These are phyloP conservation scores for Drosophila parthenogenetica DNA, from an alignment of 2,888 invertebrate species.

Conservation along the genomic window DNA sequence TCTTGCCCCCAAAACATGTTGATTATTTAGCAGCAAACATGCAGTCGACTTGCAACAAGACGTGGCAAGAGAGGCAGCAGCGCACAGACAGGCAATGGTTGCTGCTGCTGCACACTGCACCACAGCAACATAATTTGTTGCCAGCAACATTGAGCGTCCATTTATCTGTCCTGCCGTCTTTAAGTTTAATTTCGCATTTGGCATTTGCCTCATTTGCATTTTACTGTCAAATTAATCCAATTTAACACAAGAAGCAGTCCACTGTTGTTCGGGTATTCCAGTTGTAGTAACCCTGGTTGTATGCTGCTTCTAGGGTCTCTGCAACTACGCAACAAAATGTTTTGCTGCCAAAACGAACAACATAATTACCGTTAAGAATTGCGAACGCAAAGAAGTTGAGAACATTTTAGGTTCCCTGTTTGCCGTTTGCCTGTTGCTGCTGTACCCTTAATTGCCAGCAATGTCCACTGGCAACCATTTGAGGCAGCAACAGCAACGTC, in stretches of 20 bases:
- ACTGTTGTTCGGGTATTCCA: conserved; percentile 6
- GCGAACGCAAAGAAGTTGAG: conserved; percentile 44
- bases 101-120: conserved; percentile 36
- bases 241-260: conserved; percentile 68
- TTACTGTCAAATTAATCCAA: conserved; percentile 81
- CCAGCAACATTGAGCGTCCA: conserved; percentile 63
- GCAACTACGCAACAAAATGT: conserved; percentile 75
- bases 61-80: not conserved
- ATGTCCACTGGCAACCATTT: conserved; percentile 68
- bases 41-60: conserved; percentile 26
- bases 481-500: conserved; percentile 44
- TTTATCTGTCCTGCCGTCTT: conserved; percentile 13
- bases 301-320: too few relatives aligned
- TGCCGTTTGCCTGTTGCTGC: not conserved
- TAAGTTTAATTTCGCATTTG: conserved; percentile 75
- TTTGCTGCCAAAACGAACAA: conserved; percentile 80
- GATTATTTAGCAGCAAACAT: conserved; percentile 72
- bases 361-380: conserved; percentile 82
- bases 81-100: conserved; percentile 18
- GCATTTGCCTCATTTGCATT: conserved; percentile 80
- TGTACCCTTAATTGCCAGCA: conserved; percentile 75
- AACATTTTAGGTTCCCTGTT: conserved; percentile 37
- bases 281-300: not conserved
- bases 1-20: conserved; percentile 67
- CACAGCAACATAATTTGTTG: conserved; percentile 77